These are phyloP conservation scores for Balearica regulorum DNA, from an alignment of 2,797 vertebrate species.

Conservation along the genomic window DNA sequence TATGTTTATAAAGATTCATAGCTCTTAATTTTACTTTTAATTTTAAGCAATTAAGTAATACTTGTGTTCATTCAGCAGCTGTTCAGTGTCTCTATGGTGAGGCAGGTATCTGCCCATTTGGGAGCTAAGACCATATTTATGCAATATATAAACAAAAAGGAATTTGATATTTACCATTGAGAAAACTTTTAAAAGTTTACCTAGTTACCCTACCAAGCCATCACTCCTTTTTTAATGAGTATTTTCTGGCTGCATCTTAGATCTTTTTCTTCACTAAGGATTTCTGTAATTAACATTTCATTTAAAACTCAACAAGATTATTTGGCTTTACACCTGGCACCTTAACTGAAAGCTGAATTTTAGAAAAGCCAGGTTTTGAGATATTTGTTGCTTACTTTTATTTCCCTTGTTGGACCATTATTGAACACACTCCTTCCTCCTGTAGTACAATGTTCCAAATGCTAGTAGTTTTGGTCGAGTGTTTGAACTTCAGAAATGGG, in stretches of 20 bases:
- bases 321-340: neutral
- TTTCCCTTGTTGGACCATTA: neutral
- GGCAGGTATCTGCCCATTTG: neutral
- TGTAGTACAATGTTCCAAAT: neutral
- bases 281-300: constrained; percentile 10
- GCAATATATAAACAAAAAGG: neutral
- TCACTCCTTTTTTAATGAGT: neutral
- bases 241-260: neutral
- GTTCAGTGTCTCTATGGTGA: neutral
- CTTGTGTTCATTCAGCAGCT: constrained; percentile 26
- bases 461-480: neutral
- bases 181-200: neutral
- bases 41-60: constrained; percentile 11
- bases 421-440: neutral
- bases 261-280: neutral
- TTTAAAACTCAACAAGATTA: neutral
- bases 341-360: neutral
- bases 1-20: neutral
- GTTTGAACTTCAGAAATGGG: neutral
- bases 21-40: neutral
- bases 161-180: neutral
- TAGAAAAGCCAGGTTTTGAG: neutral
- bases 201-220: neutral
- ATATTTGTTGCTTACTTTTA: neutral
- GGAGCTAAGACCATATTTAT: neutral